Conservation (phyloP, 2,113 vertebrate species). For the Onychorhynchus coronatus region DNA sequence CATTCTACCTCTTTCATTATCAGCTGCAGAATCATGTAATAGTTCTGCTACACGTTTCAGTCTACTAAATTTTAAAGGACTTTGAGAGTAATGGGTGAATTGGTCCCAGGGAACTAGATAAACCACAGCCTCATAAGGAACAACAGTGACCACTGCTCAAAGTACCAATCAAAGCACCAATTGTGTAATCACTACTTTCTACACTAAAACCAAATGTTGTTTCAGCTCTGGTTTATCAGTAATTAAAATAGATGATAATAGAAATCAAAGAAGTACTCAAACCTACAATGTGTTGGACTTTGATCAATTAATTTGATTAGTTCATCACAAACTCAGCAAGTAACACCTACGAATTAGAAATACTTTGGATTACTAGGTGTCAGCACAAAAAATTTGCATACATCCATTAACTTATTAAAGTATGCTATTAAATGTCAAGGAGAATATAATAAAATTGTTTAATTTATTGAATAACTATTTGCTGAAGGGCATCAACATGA, state of each 20-base stretch:
- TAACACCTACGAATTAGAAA: background rate
- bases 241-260: slow-evolving; percentile 4
- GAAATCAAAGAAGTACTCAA: background rate
- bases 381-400: background rate
- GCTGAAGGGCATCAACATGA: slow-evolving; percentile 16
- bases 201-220: background rate
- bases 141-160: background rate
- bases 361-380: background rate
- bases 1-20: background rate
- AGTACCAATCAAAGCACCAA: background rate
- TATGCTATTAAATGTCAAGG: slow-evolving; percentile 4
- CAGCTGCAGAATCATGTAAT: background rate
- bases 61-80: background rate
- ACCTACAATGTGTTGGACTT: background rate
- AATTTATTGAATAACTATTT: slow-evolving; percentile 17
- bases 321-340: background rate
- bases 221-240: background rate
- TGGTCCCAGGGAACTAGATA: background rate
- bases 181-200: background rate
- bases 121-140: background rate
- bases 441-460: slow-evolving; percentile 2
- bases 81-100: background rate
- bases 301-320: background rate
- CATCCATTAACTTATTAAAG: slow-evolving; percentile 15
- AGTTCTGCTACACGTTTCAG: background rate